Evolutionary conservation across 2,797 vertebrate species (phyloP).

Genomic region (Hydrolagus colliei): DNA sequence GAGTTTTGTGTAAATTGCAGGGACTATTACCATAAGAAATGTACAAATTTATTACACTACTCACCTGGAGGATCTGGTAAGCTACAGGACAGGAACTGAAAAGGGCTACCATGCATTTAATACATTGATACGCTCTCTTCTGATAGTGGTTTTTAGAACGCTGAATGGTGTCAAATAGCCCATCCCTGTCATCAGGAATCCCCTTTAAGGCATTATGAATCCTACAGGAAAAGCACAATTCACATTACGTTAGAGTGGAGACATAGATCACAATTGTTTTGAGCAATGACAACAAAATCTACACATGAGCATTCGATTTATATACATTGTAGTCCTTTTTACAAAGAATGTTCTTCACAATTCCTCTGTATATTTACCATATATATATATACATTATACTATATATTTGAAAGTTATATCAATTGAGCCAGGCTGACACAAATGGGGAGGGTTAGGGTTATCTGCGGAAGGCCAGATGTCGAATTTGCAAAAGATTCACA

Average conservation of each 20-base stretch:
- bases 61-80: slow-evolving; percentile 97
- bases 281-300: not conserved
- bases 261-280: slow-evolving; percentile 22
- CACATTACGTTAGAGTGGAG: slow-evolving; percentile 21
- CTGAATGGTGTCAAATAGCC: slow-evolving; percentile 97
- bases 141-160: slow-evolving; percentile 99
- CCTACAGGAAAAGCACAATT: slow-evolving; percentile 52
- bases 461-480: no score
- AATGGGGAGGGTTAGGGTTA: no score
- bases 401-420: no score
- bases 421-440: no score
- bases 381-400: no score
- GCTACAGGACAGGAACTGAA: slow-evolving; percentile 98
- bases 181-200: slow-evolving; percentile 94
- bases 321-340: not conserved
- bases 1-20: no score
- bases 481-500: no score
- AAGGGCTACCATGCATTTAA: slow-evolving; percentile 98
- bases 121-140: slow-evolving; percentile 97
- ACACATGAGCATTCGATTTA: not conserved
- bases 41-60: not conserved
- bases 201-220: slow-evolving; percentile 98
- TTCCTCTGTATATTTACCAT: no score
- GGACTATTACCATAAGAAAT: no score
- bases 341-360: no score